Evolutionary conservation across 2,113 vertebrate species (phyloP), one percentile per base, ranked within the genome.

Genomic region (Labrus mixtus): DNA sequence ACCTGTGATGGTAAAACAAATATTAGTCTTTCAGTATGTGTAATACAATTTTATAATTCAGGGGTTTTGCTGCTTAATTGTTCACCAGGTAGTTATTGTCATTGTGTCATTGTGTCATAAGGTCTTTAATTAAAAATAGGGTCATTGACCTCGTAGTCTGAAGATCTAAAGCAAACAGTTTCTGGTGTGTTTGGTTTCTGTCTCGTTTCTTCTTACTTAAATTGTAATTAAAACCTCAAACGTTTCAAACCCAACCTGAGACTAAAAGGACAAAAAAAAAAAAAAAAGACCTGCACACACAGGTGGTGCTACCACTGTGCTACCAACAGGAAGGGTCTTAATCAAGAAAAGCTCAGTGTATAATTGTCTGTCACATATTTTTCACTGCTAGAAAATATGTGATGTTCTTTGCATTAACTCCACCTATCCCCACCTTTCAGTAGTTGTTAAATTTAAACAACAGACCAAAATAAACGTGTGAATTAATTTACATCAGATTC

Each of bases 131-230:
- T 68, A 73, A 41, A 36, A 73, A 51, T 1, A 2, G 53, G 23
- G 41, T 65, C 54, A 45, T 8, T 59, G 78, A 82, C 56, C 68
- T 66, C n/a, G 57, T 55, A 25, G 39, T 46, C 45, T 61, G 41
- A 51, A 37, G 36, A 78, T 51, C 51, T 62, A 60, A 76, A 79
- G 68, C 29, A 39, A 79, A 78, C 36, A 70, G 59, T 56, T 65
- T 13, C 50, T 1, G 45, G 15, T 16, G 45, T 13, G 4, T 6
- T 16, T 17, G 36, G 45, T 55, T 71, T 43, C 5, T 10, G 57
- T 51, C 56, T 81, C 20, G 64, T 68, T 60, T 36, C 70, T 73
- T 59, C 10, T 29, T 46, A 54, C 45, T 51, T 69, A 33, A 25
- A 13, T 58, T 37, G 37, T 22, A 62, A 53, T 81, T 63, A 66